phyloP scores from a whole-genome alignment of 2,888 invertebrate species.

The Athalia cordata region DNA sequence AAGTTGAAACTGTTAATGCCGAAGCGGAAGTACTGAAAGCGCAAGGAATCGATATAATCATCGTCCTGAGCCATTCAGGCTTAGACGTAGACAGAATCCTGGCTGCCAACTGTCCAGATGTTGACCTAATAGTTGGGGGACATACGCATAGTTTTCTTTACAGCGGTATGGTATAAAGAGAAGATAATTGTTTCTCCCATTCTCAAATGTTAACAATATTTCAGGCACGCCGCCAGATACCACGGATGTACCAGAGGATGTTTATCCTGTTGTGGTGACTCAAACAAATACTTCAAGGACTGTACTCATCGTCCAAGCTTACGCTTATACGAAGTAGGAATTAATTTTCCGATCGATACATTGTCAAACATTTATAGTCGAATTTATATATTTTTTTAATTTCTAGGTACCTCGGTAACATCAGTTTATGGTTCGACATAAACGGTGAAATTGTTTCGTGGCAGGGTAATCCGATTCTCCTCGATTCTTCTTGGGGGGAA shows the following conservation, averaged over 20 bases:
- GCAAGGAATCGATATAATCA: slow-evolving; percentile 84
- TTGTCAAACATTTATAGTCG: background rate
- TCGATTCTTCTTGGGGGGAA: slow-evolving; percentile 79
- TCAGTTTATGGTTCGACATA: slow-evolving; percentile 83
- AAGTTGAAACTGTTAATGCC: slow-evolving; percentile 79
- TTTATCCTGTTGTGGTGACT: slow-evolving; percentile 83
- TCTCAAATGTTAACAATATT: background rate
- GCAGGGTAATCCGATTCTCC: slow-evolving; percentile 84
- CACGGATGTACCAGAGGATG: slow-evolving; percentile 75
- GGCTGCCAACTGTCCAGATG: slow-evolving; percentile 79
- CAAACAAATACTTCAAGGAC: slow-evolving; percentile 76
- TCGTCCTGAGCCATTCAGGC: slow-evolving; percentile 89
- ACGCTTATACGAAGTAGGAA: slow-evolving; percentile 79
- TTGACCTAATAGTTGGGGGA: slow-evolving; percentile 90
- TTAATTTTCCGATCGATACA: background rate
- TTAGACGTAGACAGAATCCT: slow-evolving; percentile 81
- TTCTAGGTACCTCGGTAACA: slow-evolving; percentile 83
- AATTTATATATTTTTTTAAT: too few relatives aligned
- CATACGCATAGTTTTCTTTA: slow-evolving; percentile 89
- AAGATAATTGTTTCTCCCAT: slow-evolving; percentile 52
- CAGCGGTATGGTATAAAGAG: slow-evolving; percentile 69
- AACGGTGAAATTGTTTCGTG: slow-evolving; percentile 80
- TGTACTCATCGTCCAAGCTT: slow-evolving; percentile 84
- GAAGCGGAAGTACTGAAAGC: slow-evolving; percentile 80
- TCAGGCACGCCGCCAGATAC: slow-evolving; percentile 34